Evolutionary conservation across 92 coral and sea anemone species (phyloP), one percentile per base, ranked within the genome.

Genomic region (Palythoa grandiflora): DNA sequence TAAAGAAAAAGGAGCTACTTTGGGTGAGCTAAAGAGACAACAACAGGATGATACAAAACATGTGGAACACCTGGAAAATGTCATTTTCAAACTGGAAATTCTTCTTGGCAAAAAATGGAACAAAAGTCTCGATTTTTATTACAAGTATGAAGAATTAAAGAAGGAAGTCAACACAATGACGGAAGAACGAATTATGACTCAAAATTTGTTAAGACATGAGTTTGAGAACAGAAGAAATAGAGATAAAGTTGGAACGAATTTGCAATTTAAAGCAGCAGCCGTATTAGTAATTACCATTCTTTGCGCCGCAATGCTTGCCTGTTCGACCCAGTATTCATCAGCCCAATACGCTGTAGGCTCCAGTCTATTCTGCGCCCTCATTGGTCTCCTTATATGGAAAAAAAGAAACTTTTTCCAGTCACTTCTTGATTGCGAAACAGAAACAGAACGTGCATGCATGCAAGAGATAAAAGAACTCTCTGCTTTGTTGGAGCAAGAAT

Each of bases 401-500:
- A 83, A 88, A 80, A 77, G 84, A 38, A 88, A 85, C 20, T 19
- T 44, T 72, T 47, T 84, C 57, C 78, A 79, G 50, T 77, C 85
- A 55, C 54, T 77, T 66, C 55, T 91, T n/a, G 79, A 73, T 37
- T 54, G 47, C 51, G 92, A 91, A 71, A 78, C 77, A 74, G 68
- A 78, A 38, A 77, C 88, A 38, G 84, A 85, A 14, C 89, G 89
- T 14, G 89, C 75, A 19, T 92, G 81, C 73, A 88, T 79, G 53
- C 70, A 37, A 38, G 96, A 94, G 88, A 94, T 94, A 39, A 66
- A 88, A 51, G 96, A 94, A 71, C 84, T 94, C 14, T 83, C 92
- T 2, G 77, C 68, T 38, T 83, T 94, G n/a, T 83, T 94, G 68
- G 93, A 94, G 11, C 90, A 88, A 77, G 94, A 94, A 20, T 87